Conservation (phyloP, 2,888 invertebrate species). For the Acanthoscelides obtectus region DNA sequence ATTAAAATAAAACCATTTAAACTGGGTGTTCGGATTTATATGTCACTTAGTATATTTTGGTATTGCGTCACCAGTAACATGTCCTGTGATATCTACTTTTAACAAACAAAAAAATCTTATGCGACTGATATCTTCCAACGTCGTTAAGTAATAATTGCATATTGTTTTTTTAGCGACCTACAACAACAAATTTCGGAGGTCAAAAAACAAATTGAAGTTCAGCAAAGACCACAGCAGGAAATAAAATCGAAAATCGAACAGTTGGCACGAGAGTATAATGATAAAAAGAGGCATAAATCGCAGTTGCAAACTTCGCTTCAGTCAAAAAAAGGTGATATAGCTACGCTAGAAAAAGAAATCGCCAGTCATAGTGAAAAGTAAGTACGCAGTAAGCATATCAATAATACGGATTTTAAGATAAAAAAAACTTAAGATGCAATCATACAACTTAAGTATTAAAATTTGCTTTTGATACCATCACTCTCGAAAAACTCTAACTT, state of each 20-base stretch:
- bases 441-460: too few species aligned
- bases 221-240: slow-evolving; percentile 33
- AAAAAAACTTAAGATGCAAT: too few species aligned
- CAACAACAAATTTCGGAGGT: slow-evolving; percentile 36
- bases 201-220: slow-evolving; percentile 45
- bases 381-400: slow-evolving; percentile 8
- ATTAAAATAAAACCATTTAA: too few species aligned
- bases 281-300: slow-evolving; percentile 41
- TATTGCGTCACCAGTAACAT: too few species aligned
- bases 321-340: slow-evolving; percentile 41
- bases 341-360: slow-evolving; percentile 46
- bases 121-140: too few species aligned
- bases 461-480: too few species aligned
- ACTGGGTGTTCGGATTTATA: too few species aligned
- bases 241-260: slow-evolving; percentile 44
- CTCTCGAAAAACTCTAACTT: too few species aligned
- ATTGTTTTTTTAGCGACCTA: slow-evolving; percentile 24
- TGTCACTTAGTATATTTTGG: too few species aligned
- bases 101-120: too few species aligned
- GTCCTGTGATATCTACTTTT: too few species aligned
- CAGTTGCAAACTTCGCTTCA: slow-evolving; percentile 35
- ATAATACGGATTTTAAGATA: background rate
- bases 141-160: background rate
- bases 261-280: slow-evolving; percentile 39
- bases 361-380: slow-evolving; percentile 40